Evolutionary conservation across 2,888 invertebrate species (phyloP).

Genomic region (Danaus chrysippus): DNA sequence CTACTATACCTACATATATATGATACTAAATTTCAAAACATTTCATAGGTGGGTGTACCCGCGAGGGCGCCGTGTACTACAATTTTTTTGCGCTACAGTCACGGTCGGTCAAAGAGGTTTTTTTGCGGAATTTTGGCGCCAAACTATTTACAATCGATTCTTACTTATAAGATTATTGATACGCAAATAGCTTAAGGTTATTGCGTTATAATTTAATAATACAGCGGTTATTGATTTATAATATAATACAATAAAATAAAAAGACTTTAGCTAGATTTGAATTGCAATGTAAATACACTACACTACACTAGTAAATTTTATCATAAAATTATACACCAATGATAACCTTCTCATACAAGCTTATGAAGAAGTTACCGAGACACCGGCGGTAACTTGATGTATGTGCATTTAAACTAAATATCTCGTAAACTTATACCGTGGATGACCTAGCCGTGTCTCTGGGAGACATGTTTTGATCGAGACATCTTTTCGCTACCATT

Average conservation of each 20-base stretch:
- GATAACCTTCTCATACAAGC: too few species aligned
- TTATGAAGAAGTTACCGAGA: too few species aligned
- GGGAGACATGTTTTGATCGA: not conserved
- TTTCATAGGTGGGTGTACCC: not conserved
- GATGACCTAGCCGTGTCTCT: not conserved
- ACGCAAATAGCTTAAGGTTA: conserved; percentile 26
- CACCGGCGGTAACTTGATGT: too few species aligned
- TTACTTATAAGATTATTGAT: conserved; percentile 24
- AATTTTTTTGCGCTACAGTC: conserved; percentile 58
- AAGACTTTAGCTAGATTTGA: too few species aligned
- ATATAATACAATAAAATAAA: not conserved
- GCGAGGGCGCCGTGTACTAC: conserved; percentile 21
- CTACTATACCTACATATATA: too few species aligned
- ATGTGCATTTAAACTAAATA: too few species aligned
- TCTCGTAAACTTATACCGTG: not conserved
- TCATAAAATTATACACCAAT: too few species aligned
- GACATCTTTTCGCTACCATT: not conserved
- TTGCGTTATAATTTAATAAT: conserved; percentile 15
- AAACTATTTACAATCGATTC: conserved; percentile 33
- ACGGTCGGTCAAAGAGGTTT: conserved; percentile 71
- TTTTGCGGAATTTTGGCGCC: conserved; percentile 75
- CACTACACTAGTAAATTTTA: too few species aligned
- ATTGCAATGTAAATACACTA: too few species aligned
- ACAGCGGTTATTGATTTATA: not conserved
- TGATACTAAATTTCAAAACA: too few species aligned